phyloP scores from a whole-genome alignment of 2,888 invertebrate species.

The Tryphoninae sp. region DNA sequence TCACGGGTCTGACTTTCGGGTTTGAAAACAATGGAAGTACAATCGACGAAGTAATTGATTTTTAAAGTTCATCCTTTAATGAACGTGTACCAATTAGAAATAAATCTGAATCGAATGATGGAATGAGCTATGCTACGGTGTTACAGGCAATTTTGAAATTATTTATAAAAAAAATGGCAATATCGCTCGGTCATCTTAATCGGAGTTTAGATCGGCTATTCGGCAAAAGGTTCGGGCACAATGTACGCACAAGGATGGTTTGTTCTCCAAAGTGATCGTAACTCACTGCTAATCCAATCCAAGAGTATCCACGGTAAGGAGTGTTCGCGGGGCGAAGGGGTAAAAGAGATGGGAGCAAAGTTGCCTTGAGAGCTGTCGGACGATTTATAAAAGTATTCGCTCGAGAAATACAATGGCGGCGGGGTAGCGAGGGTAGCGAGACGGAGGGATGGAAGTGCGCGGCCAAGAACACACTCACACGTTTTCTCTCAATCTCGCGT shows the following conservation, averaged over 20 bases:
- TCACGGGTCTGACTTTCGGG: conserved; percentile 12
- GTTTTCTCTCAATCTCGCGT: conserved; percentile 58
- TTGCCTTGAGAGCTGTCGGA: conserved; percentile 57
- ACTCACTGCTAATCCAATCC: conserved; percentile 77
- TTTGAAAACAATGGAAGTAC: neutral
- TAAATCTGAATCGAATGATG: too few species aligned
- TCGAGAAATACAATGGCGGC: conserved; percentile 69
- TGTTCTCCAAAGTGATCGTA: conserved; percentile 67
- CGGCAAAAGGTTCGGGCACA: neutral
- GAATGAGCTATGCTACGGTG: too few species aligned
- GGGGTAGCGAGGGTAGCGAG: conserved; percentile 37
- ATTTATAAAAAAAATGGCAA: neutral
- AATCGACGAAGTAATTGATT: conserved; percentile 6
- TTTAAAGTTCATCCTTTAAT: neutral
- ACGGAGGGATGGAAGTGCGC: conserved; percentile 51
- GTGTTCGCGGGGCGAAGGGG: conserved; percentile 32
- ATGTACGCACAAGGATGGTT: neutral
- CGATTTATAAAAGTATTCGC: conserved; percentile 73
- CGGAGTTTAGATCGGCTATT: conserved; percentile 36
- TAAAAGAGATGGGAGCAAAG: conserved; percentile 37
- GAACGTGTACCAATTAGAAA: neutral
- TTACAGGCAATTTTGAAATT: too few species aligned
- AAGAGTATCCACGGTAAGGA: conserved; percentile 49
- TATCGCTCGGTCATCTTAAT: conserved; percentile 26
- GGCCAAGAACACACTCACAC: conserved; percentile 45